These are phyloP conservation scores for Takifugu flavidus DNA, from an alignment of 2,113 vertebrate species.

Conservation along the genomic window DNA sequence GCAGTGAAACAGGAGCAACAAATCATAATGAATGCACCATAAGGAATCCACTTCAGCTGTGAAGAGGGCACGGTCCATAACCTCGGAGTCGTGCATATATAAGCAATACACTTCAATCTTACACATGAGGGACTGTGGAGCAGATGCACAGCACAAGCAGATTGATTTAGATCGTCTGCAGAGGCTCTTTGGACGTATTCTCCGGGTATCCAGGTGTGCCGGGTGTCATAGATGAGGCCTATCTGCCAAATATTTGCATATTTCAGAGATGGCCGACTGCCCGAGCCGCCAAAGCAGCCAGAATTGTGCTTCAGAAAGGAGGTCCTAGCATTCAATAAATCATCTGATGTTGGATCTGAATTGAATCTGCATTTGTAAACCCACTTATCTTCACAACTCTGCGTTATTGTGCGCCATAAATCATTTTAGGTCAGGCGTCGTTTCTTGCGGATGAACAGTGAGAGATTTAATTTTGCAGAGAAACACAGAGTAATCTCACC, in stretches of 20 bases:
- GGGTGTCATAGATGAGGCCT: slow-evolving; percentile 4
- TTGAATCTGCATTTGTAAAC: neutral
- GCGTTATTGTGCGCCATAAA: slow-evolving; percentile 7
- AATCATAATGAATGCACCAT: slow-evolving; percentile 19
- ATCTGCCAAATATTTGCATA: slow-evolving; percentile 1
- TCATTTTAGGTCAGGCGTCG: slow-evolving; percentile 15
- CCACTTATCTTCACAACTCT: neutral
- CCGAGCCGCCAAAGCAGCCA: neutral
- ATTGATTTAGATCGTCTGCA: slow-evolving; percentile 38
- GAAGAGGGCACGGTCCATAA: slow-evolving; percentile 17
- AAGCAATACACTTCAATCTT: slow-evolving; percentile 28
- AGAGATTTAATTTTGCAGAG: slow-evolving; percentile 1
- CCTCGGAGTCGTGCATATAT: slow-evolving; percentile 19
- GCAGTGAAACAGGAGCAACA: slow-evolving; percentile 1
- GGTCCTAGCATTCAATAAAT: slow-evolving; percentile 20
- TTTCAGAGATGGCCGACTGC: too few relatives aligned
- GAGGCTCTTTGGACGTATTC: slow-evolving; percentile 24
- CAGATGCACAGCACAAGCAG: slow-evolving; percentile 10
- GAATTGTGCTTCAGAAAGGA: neutral
- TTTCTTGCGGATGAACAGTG: slow-evolving; percentile 5
- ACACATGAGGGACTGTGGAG: slow-evolving; percentile 31
- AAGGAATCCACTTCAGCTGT: slow-evolving; percentile 26
- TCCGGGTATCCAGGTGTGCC: slow-evolving; percentile 18
- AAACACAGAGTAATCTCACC: slow-evolving; percentile 7
- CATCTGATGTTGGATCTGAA: neutral